Evolutionary conservation across 2,113 vertebrate genomes (phyloP).

Genomic region (Anas platyrhynchos): DNA sequence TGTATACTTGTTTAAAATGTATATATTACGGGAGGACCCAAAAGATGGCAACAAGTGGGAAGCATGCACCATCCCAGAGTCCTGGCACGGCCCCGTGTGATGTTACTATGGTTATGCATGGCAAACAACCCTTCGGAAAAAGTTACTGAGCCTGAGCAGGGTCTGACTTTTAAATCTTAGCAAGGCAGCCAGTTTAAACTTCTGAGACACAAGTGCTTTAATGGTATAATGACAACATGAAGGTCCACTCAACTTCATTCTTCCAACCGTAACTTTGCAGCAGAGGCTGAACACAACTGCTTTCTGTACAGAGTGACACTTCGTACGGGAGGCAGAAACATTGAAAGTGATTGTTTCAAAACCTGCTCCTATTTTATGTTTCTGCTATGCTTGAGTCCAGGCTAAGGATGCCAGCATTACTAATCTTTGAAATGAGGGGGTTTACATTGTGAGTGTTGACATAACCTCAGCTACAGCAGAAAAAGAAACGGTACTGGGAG

Average conservation of each 20-base stretch:
- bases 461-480: slow-evolving; percentile 39
- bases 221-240: not conserved
- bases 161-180: not conserved
- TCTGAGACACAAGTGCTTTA: not conserved
- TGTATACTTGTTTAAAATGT: not conserved
- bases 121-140: not conserved
- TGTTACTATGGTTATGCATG: not conserved
- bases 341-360: not conserved
- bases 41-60: not conserved
- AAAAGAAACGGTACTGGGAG: not conserved
- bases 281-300: not conserved
- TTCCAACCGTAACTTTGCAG: not conserved
- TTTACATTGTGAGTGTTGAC: slow-evolving; percentile 43
- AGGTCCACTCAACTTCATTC: not conserved
- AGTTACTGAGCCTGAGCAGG: not conserved
- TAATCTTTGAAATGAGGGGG: slow-evolving; percentile 39
- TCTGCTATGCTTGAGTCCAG: not conserved
- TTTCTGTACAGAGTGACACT: not conserved
- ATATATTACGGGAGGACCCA: not conserved
- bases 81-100: not conserved
- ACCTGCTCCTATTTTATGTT: not conserved
- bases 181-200: not conserved
- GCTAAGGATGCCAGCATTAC: not conserved
- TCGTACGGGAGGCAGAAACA: not conserved
- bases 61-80: not conserved